A percentile compares a stretch with the other conserved stretches of the same genome.
phyloP scores from a whole-genome alignment of 2,113 vertebrate species.

The Isichthys henryi region DNA sequence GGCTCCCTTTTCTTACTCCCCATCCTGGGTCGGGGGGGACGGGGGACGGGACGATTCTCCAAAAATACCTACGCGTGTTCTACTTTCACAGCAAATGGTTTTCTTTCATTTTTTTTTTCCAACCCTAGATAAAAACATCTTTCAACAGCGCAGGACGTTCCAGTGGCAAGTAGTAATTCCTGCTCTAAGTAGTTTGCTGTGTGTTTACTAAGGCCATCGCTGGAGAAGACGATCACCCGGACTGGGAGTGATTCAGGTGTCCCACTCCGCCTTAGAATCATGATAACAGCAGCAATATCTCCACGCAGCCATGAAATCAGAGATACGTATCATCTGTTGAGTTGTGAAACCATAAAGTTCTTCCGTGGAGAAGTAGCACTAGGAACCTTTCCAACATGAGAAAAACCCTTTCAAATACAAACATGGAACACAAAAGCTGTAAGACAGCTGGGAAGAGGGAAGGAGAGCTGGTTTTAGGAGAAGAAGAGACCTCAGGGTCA shows the following conservation, averaged over 20 bases:
- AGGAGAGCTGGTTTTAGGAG: background rate
- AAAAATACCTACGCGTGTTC: background rate
- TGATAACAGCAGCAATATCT: background rate
- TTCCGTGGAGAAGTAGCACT: too few species aligned
- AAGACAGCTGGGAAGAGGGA: background rate
- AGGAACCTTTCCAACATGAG: background rate
- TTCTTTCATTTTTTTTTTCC: conserved; percentile 1
- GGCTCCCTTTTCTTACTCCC: background rate
- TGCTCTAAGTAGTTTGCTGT: background rate
- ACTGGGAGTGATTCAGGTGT: background rate
- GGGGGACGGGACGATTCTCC: background rate
- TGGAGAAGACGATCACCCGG: background rate
- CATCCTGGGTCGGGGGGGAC: background rate
- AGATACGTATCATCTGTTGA: background rate
- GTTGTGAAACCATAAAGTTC: too few species aligned
- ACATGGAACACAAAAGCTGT: background rate
- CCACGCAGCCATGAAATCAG: background rate
- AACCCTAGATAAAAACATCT: conserved; percentile 6
- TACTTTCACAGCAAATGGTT: conserved; percentile 1
- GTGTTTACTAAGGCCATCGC: conserved; percentile 1
- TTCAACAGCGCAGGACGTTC: background rate
- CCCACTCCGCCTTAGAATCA: background rate
- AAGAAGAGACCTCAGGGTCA: background rate
- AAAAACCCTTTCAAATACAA: background rate
- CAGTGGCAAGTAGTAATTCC: conserved; percentile 15